These are phyloP conservation scores for Seladonia tumulorum DNA, from an alignment of 2,888 invertebrate genomes.

Conservation along the genomic window DNA sequence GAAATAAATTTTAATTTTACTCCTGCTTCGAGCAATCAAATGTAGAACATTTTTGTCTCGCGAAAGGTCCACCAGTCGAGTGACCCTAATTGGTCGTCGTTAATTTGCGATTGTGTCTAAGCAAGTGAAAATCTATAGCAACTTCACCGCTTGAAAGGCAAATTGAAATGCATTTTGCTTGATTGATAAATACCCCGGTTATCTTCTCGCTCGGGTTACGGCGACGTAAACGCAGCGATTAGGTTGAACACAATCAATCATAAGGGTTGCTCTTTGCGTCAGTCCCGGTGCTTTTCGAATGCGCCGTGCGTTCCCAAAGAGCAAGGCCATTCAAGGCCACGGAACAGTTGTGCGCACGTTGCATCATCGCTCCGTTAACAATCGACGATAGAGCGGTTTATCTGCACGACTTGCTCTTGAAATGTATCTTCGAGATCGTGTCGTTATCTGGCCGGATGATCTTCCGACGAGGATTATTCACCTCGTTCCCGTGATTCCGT, in stretches of 20 bases:
- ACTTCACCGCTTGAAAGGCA: neutral
- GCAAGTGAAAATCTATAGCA: too few relatives aligned
- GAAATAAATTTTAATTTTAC: too few relatives aligned
- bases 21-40: too few relatives aligned
- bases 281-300: neutral
- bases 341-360: neutral
- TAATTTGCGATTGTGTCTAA: neutral
- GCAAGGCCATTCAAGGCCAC: neutral
- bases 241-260: neutral
- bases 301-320: neutral
- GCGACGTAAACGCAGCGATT: neutral
- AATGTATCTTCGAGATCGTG: neutral
- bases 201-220: neutral
- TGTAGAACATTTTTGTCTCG: too few relatives aligned
- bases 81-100: neutral
- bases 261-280: neutral
- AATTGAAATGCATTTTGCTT: neutral
- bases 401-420: neutral
- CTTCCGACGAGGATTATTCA: neutral
- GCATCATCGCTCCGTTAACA: conserved; percentile 9
- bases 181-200: neutral
- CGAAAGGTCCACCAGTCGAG: too few relatives aligned
- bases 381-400: conserved; percentile 1
- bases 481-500: neutral
- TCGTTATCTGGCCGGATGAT: neutral